Conservation (phyloP, 2,888 invertebrate genomes). For the Epinotia brunnichana region DNA sequence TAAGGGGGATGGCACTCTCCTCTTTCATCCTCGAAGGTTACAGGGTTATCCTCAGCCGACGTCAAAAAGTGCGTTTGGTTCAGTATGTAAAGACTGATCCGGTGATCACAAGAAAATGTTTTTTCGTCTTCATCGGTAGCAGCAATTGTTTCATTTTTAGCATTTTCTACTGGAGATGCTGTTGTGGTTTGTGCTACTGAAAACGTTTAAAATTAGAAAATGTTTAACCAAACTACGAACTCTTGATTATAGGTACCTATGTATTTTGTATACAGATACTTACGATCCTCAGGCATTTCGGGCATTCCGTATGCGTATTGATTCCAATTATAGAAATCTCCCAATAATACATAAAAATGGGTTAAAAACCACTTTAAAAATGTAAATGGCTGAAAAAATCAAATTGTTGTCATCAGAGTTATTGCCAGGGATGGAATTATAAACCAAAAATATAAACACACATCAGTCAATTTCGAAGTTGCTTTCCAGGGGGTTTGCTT, state of each 20-base stretch:
- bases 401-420: not conserved
- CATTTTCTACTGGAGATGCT: constrained; percentile 49
- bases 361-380: constrained; percentile 70
- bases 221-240: not conserved
- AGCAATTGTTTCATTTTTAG: constrained; percentile 58
- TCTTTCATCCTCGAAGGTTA: constrained; percentile 62
- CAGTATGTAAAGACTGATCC: constrained; percentile 87
- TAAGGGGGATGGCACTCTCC: constrained; percentile 78
- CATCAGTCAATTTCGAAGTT: no score
- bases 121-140: constrained; percentile 69
- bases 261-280: constrained; percentile 42
- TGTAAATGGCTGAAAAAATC: constrained; percentile 69
- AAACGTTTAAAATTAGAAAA: not conserved
- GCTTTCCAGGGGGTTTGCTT: no score
- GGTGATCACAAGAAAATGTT: constrained; percentile 88
- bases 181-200: constrained; percentile 50
- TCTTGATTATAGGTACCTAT: not conserved
- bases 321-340: constrained; percentile 62
- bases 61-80: constrained; percentile 83
- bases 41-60: constrained; percentile 62
- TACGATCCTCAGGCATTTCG: constrained; percentile 59
- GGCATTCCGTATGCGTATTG: constrained; percentile 60
- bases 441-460: no score
- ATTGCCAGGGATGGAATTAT: not conserved
- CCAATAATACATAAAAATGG: constrained; percentile 63